Conservation (phyloP, 2,888 invertebrate genomes). For the Lycophotia porphyrea region DNA sequence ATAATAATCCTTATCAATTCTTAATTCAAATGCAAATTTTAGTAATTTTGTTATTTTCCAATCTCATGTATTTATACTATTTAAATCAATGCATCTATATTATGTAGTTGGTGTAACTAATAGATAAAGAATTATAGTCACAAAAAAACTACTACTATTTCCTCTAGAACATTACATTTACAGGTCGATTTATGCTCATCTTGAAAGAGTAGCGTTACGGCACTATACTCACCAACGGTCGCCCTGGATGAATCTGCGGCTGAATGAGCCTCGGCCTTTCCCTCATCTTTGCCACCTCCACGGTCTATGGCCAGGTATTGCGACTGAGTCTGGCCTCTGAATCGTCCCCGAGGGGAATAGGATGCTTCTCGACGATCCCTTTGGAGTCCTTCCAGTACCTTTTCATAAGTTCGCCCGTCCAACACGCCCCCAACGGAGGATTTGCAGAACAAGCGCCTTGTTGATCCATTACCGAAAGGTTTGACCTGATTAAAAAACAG, state of each 20-base stretch:
- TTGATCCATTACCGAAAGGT: slow-evolving; percentile 57
- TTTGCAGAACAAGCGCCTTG: slow-evolving; percentile 72
- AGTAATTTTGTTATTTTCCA: background rate
- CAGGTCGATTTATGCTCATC: background rate
- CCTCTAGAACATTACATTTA: slow-evolving; percentile 1
- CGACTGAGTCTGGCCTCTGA: slow-evolving; percentile 95
- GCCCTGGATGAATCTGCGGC: slow-evolving; percentile 93
- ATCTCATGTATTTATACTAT: background rate
- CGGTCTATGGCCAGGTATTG: slow-evolving; percentile 92
- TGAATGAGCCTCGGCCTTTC: slow-evolving; percentile 95
- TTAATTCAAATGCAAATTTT: background rate
- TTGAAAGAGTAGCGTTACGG: background rate
- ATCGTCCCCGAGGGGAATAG: slow-evolving; percentile 83
- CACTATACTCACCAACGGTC: slow-evolving; percentile 92
- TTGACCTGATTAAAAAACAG: slow-evolving; percentile 73
- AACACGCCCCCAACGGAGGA: slow-evolving; percentile 48
- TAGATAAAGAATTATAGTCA: background rate
- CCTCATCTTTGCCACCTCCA: slow-evolving; percentile 91
- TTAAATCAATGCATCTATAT: background rate
- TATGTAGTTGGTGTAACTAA: background rate
- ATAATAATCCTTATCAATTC: background rate
- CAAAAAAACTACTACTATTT: too few relatives aligned
- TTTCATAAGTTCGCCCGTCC: slow-evolving; percentile 24
- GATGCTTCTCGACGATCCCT: slow-evolving; percentile 76
- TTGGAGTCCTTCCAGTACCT: slow-evolving; percentile 42